Evolutionary conservation across 1,140 invertebrate species (phyloP), one percentile per base, ranked within the genome.

Genomic region (Chrysomallon squamiferum): DNA sequence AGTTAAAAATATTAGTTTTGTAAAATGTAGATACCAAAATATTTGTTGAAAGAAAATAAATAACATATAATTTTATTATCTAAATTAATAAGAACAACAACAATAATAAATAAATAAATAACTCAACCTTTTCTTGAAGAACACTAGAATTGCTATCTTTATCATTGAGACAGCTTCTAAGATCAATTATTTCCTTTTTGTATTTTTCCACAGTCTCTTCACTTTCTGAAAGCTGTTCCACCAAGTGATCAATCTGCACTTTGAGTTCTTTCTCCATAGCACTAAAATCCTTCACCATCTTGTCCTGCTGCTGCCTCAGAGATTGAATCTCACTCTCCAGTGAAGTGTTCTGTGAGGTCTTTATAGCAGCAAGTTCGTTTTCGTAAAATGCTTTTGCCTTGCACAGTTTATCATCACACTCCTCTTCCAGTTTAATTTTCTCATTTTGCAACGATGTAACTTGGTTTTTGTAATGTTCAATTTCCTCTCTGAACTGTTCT

Each of bases 371-470:
- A 7, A 86, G 63, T 66, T 86, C 84, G 58, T 85, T 82, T 72
- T 84, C 79, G 73, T 84, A 83, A 65, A 84, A 84, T 41, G 80
- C 74, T 69, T 82, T 69, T 30, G 83, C 76, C 70, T 85, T 82
- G 29, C 54, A 65, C 20, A 84, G 67, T 61, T 85, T 86, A 25
- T 61, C 62, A 47, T 80, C 79, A 73, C 76, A 81, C n/a, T 86
- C 84, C 41, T 79, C 78, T 56, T 74, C 60, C 25, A 78, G 52
- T 75, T 77, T 72, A 22, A 58, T 33, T 73, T 81, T 83, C 35
- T 82, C 77, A 56, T 45, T 57, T 18, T 73, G 66, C 29, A 77
- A 63, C 27, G 57, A 59, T 30, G 77, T 74, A 62, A 71, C 62
- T 20, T 77, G 61, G 29, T 68, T 52, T 56, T 77, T 77, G 30